Conservation (phyloP, 2,888 invertebrate genomes). For the Diarsia brunnea region DNA sequence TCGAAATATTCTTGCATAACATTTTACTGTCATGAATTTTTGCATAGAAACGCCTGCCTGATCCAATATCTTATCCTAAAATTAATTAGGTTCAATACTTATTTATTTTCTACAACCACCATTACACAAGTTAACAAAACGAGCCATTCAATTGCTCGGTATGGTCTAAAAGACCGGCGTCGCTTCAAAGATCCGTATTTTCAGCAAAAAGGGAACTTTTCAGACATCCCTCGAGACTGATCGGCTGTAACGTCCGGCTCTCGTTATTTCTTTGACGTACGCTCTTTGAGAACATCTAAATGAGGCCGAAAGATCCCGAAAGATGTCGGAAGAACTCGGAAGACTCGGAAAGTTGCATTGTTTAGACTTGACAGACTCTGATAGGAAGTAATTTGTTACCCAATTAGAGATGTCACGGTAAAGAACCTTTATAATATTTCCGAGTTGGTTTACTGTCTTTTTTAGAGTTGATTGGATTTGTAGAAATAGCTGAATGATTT, state of each 20-base stretch:
- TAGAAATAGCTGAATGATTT: neutral
- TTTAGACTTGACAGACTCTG: constrained; percentile 55
- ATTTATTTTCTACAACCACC: constrained; percentile 21
- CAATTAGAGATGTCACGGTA: constrained; percentile 52
- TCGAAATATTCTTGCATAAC: too few species aligned
- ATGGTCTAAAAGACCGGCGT: constrained; percentile 52
- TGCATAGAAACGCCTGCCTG: neutral
- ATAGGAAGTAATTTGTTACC: constrained; percentile 59
- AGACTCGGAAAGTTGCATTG: constrained; percentile 67
- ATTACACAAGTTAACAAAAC: constrained; percentile 39
- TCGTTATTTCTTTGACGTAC: constrained; percentile 79
- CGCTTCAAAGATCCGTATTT: constrained; percentile 58
- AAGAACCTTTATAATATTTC: constrained; percentile 35
- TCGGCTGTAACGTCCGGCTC: constrained; percentile 73
- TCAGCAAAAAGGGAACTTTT: constrained; percentile 65
- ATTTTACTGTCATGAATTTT: too few species aligned
- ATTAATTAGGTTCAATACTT: constrained; percentile 6
- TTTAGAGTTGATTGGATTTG: neutral
- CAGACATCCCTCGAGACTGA: constrained; percentile 68
- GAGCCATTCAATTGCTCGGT: constrained; percentile 47
- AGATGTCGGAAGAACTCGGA: constrained; percentile 25
- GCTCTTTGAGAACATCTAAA: constrained; percentile 70
- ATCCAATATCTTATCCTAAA: neutral
- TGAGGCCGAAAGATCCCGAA: constrained; percentile 67
- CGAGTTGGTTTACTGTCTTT: constrained; percentile 16